phyloP scores from a whole-genome alignment of 2,797 vertebrate genomes.

The Sebastes itinus region DNA sequence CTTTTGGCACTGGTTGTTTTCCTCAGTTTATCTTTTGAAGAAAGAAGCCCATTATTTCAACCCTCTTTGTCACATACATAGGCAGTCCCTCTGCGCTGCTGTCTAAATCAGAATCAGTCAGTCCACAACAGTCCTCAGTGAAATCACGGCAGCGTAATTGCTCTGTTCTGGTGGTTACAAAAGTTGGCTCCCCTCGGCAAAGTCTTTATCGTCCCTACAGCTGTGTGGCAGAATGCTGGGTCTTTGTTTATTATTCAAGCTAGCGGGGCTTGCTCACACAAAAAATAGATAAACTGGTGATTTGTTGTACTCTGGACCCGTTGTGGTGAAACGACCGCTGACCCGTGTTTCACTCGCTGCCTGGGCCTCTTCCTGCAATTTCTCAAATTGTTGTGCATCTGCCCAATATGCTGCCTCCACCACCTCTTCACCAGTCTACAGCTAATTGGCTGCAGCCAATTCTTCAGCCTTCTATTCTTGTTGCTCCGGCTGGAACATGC shows the following conservation, averaged over 20 bases:
- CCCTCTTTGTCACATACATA: conserved; percentile 6
- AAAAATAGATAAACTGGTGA: conserved; percentile 35
- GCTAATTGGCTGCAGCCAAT: conserved; percentile 51
- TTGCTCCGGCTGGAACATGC: conserved; percentile 18
- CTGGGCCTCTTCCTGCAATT: not conserved
- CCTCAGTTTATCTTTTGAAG: conserved; percentile 10
- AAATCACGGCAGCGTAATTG: conserved; percentile 41
- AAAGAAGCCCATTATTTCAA: conserved; percentile 13
- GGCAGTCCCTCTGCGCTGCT: not conserved
- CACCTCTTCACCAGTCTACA: conserved; percentile 1
- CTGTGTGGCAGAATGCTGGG: conserved; percentile 34
- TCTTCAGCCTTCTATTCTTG: conserved; percentile 14
- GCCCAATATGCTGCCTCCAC: not conserved
- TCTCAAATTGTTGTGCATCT: conserved; percentile 31
- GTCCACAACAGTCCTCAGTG: conserved; percentile 17
- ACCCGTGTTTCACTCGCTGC: conserved; percentile 17
- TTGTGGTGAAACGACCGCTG: not conserved
- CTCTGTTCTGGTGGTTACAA: conserved; percentile 44
- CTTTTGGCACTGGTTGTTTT: not conserved
- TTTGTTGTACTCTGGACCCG: conserved; percentile 4
- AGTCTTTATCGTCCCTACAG: conserved; percentile 31
- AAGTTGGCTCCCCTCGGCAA: conserved; percentile 21
- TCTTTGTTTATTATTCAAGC: conserved; percentile 44
- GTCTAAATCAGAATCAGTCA: conserved; percentile 21
- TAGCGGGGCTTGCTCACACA: conserved; percentile 4